These are phyloP conservation scores for Caenorhabditis doughertyi DNA, from an alignment of 2,888 invertebrate genomes.

Conservation along the genomic window DNA sequence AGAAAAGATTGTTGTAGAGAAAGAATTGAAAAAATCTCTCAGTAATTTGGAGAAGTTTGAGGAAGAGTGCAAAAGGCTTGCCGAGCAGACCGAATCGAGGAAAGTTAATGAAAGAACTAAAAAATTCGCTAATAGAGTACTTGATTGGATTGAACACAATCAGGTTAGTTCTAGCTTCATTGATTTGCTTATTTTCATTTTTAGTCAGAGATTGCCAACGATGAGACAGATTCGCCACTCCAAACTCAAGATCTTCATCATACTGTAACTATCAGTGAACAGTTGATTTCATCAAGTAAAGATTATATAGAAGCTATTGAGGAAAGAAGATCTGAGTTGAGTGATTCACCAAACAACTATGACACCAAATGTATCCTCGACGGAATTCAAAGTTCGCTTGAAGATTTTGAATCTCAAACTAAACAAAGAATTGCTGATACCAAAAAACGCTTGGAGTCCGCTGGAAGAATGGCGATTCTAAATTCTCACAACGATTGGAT, in stretches of 20 bases:
- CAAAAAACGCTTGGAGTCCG: neutral
- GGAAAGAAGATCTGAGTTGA: neutral
- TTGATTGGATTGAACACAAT: constrained; percentile 43
- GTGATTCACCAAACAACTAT: neutral
- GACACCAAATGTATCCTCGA: constrained; percentile 27
- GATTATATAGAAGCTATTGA: constrained; percentile 26
- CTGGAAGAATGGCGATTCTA: constrained; percentile 36
- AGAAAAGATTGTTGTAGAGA: neutral
- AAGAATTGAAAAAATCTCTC: constrained; percentile 1
- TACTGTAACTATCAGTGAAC: constrained; percentile 7
- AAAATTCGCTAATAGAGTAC: constrained; percentile 48
- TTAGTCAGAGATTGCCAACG: constrained; percentile 17
- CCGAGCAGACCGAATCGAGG: neutral
- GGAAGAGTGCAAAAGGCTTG: neutral
- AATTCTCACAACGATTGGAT: constrained; percentile 58
- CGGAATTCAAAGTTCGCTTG: constrained; percentile 35
- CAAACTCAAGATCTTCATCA: constrained; percentile 12
- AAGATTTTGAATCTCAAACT: constrained; percentile 6
- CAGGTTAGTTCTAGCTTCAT: constrained; percentile 9
- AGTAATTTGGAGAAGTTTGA: constrained; percentile 19
- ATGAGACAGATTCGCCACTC: constrained; percentile 18
- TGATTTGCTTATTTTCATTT: too few relatives aligned
- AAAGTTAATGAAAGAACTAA: constrained; percentile 24
- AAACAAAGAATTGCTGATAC: constrained; percentile 16
- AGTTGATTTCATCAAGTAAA: constrained; percentile 24